Evolutionary conservation across 37 sponge, comb jelly and placozoan species (phyloP).

Genomic region (Halisarca cf. caerulea): DNA sequence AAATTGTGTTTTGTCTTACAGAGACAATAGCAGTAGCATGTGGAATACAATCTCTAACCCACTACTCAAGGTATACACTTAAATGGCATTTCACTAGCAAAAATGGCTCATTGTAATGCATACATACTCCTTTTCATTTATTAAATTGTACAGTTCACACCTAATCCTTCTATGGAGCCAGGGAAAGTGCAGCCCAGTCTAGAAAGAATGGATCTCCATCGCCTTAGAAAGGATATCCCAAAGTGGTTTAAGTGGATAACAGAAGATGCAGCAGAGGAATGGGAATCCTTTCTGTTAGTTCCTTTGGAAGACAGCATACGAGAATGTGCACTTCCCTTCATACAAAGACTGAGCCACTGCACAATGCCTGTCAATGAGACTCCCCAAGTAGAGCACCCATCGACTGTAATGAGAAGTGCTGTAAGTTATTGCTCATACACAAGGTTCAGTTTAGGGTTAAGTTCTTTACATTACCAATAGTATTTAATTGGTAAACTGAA

Average conservation of each 20-base stretch:
- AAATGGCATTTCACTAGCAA: too few species aligned
- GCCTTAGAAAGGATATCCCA: not conserved
- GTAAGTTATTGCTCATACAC: not conserved
- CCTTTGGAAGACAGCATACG: not conserved
- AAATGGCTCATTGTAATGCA: too few species aligned
- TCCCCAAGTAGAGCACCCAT: too few species aligned
- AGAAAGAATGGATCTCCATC: too few species aligned
- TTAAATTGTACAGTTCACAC: too few species aligned
- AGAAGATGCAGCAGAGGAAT: not conserved
- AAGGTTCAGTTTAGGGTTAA: too few species aligned
- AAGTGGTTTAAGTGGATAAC: not conserved
- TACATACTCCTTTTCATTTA: too few species aligned
- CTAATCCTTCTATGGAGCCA: not conserved
- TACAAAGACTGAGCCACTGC: too few species aligned
- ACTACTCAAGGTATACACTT: not conserved
- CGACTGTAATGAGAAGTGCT: not conserved
- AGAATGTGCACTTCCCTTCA: not conserved
- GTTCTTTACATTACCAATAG: too few species aligned
- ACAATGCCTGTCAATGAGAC: too few species aligned
- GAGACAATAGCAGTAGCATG: not conserved
- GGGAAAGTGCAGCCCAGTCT: too few species aligned
- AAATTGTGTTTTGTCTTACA: not conserved
- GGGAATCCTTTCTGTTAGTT: not conserved
- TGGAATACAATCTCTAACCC: not conserved
- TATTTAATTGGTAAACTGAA: too few species aligned